Percentiles rank a stretch among this genome's conserved stretches.
phyloP scores from a whole-genome alignment of 2,797 vertebrate species.

The Steatocranus sp. region DNA sequence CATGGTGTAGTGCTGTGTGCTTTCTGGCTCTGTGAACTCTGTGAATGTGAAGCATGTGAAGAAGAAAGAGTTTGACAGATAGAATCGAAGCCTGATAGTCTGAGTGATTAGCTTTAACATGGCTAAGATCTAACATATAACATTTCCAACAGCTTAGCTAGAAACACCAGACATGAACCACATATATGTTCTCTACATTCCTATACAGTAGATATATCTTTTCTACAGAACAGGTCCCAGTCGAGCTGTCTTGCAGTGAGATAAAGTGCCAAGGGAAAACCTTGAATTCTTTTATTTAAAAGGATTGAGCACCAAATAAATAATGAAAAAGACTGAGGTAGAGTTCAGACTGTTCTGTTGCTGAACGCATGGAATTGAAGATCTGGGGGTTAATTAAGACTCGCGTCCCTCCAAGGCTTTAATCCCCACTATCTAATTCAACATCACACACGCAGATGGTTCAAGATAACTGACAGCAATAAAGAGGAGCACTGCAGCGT shows the following conservation, averaged over 20 bases:
- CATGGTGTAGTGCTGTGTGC: not conserved
- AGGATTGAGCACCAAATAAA: not conserved
- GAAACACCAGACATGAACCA: not conserved
- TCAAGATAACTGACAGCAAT: not conserved
- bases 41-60: not conserved
- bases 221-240: not conserved
- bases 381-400: constrained; percentile 24
- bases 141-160: not conserved
- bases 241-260: not conserved
- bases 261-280: not conserved
- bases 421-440: not conserved
- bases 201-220: not conserved
- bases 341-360: not conserved
- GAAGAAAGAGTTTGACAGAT: not conserved
- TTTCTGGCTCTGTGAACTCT: not conserved
- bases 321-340: not conserved
- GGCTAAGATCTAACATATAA: not conserved
- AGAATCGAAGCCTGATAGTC: not conserved
- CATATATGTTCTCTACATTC: not conserved
- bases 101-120: not conserved
- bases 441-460: not conserved
- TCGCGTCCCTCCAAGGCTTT: not conserved
- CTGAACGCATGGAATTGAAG: not conserved
- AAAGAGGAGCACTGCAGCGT: not conserved
- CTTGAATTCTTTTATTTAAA: not conserved